Evolutionary conservation across 2,113 vertebrate genomes (phyloP).

Genomic region (Actenoides lindsayi): DNA sequence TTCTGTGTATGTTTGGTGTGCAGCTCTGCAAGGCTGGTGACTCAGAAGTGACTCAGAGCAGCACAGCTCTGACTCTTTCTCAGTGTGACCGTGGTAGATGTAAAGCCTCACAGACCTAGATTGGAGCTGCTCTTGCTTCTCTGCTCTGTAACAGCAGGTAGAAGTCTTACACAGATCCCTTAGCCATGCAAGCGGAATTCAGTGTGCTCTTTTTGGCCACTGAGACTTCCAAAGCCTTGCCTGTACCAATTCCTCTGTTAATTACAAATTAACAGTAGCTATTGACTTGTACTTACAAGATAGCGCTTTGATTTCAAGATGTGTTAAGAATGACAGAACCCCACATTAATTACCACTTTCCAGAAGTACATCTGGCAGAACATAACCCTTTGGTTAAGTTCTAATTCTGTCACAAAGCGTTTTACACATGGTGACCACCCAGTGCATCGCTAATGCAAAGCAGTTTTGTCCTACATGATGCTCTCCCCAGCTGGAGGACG

Average conservation of each 20-base stretch:
- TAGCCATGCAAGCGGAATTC: background rate
- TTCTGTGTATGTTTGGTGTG: background rate
- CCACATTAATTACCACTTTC: background rate
- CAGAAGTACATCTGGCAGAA: constrained; percentile 6
- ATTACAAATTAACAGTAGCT: background rate
- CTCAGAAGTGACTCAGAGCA: background rate
- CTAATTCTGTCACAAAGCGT: background rate
- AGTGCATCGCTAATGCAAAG: background rate
- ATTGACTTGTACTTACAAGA: background rate
- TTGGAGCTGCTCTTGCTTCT: background rate
- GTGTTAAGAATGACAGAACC: background rate
- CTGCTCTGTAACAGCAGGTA: background rate
- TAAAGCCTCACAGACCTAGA: background rate
- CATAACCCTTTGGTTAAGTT: background rate
- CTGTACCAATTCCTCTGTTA: background rate
- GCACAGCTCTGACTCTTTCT: background rate
- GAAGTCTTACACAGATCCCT: background rate
- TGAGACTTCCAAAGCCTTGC: background rate
- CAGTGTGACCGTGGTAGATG: background rate
- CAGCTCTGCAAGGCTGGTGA: background rate
- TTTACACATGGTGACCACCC: background rate
- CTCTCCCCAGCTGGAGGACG: background rate
- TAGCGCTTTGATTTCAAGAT: constrained; percentile 19
- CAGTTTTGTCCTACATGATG: background rate
- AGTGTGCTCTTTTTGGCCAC: background rate